These are phyloP conservation scores for Oxystoma pomonae DNA, from an alignment of 2,888 invertebrate genomes.

Conservation along the genomic window DNA sequence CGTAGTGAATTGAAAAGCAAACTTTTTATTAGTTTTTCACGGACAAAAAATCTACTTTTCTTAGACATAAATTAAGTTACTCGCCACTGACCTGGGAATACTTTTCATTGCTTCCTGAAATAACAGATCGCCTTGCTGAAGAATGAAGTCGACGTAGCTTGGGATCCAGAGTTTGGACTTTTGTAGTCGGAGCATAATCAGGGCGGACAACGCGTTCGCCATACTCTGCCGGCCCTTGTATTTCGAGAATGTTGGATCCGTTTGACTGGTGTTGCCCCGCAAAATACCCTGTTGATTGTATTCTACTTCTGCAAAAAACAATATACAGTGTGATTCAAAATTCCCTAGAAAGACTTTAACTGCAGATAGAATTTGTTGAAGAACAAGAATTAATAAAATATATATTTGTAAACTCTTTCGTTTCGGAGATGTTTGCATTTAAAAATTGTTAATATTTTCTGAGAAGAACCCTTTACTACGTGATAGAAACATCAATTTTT, in stretches of 20 bases:
- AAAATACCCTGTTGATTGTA: conserved; percentile 40
- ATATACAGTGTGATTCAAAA: neutral
- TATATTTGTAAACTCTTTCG: no score
- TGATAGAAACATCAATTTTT: no score
- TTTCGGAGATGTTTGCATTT: no score
- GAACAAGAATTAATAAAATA: no score
- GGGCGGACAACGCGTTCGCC: conserved; percentile 43
- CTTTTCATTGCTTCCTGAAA: conserved; percentile 38
- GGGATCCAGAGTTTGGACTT: conserved; percentile 45
- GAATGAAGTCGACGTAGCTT: conserved; percentile 41
- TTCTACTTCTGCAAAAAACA: conserved; percentile 26
- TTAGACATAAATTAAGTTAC: no score
- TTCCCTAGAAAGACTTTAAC: no score
- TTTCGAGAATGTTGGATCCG: conserved; percentile 39
- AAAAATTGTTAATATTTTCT: no score
- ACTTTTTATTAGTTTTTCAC: no score
- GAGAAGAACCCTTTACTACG: no score
- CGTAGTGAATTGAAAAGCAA: no score
- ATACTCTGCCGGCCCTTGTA: conserved; percentile 39
- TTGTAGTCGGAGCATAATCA: conserved; percentile 42
- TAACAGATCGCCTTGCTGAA: conserved; percentile 42
- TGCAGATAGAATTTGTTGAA: no score
- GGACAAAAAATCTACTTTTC: no score
- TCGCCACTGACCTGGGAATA: conserved; percentile 29
- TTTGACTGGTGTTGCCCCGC: conserved; percentile 41